These are phyloP conservation scores for Tigriopus californicus DNA, from an alignment of 2,888 invertebrate genomes.

Conservation along the genomic window DNA sequence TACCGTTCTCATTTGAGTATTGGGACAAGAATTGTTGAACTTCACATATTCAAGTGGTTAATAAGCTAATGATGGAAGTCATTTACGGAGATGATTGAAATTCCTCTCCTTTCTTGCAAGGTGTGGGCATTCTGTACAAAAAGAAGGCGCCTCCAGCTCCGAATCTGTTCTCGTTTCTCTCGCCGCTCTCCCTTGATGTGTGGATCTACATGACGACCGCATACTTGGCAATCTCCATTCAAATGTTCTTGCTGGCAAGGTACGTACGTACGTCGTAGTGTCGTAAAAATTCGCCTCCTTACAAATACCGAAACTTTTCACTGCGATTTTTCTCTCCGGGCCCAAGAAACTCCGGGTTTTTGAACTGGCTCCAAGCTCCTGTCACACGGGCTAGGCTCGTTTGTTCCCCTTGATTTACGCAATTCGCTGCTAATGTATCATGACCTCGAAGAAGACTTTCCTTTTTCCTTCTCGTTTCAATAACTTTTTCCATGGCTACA, in stretches of 20 bases:
- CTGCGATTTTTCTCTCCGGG: neutral
- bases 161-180: slow-evolving; percentile 73
- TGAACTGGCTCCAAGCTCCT: too few species aligned
- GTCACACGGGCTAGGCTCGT: slow-evolving; percentile 21
- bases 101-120: slow-evolving; percentile 24
- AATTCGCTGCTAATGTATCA: too few species aligned
- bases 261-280: slow-evolving; percentile 18
- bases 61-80: too few species aligned
- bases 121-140: slow-evolving; percentile 74
- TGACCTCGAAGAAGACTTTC: too few species aligned
- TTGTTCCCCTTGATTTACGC: too few species aligned
- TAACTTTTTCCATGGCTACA: too few species aligned
- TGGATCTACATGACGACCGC: slow-evolving; percentile 68
- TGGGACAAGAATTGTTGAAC: too few species aligned
- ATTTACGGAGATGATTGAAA: too few species aligned
- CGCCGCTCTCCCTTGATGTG: slow-evolving; percentile 65
- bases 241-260: slow-evolving; percentile 52
- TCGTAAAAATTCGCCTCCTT: neutral
- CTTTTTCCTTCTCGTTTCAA: too few species aligned
- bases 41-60: too few species aligned
- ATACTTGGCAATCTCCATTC: slow-evolving; percentile 55
- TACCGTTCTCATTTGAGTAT: too few species aligned
- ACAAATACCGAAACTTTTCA: neutral
- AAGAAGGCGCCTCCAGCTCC: slow-evolving; percentile 71
- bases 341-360: too few species aligned